These are phyloP conservation scores for Melipona quadrifasciata DNA, from an alignment of 1,140 invertebrate species.

Conservation along the genomic window DNA sequence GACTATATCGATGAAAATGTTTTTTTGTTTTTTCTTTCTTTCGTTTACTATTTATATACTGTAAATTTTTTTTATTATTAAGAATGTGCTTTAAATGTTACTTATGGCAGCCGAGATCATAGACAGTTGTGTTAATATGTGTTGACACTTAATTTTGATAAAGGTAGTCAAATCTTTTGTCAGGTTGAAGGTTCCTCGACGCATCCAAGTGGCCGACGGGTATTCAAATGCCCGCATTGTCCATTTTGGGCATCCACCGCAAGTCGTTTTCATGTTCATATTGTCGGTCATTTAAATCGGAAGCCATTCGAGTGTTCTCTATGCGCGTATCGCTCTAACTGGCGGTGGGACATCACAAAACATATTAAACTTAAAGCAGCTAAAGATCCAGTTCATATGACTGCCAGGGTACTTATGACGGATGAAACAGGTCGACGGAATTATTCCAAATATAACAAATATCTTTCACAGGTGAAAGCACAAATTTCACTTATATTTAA, in stretches of 20 bases:
- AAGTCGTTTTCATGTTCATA: slow-evolving; percentile 96
- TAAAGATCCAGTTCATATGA: slow-evolving; percentile 89
- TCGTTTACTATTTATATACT: slow-evolving; percentile 8
- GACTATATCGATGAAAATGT: background rate
- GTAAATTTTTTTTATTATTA: slow-evolving; percentile 57
- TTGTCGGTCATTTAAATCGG: slow-evolving; percentile 94
- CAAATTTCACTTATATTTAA: slow-evolving; percentile 59
- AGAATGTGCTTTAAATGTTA: slow-evolving; percentile 67
- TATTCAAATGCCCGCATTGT: slow-evolving; percentile 95
- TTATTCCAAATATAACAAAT: slow-evolving; percentile 96
- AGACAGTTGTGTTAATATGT: slow-evolving; percentile 42
- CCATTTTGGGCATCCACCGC: slow-evolving; percentile 94
- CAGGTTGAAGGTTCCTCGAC: slow-evolving; percentile 74
- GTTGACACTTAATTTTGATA: slow-evolving; percentile 54
- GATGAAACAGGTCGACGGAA: slow-evolving; percentile 95
- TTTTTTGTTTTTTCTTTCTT: background rate
- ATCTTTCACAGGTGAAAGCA: slow-evolving; percentile 87
- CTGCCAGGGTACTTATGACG: slow-evolving; percentile 92
- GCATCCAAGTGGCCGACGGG: slow-evolving; percentile 81
- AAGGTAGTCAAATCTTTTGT: slow-evolving; percentile 66
- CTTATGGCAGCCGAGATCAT: slow-evolving; percentile 56
- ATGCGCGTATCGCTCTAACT: slow-evolving; percentile 96
- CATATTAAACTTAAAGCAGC: slow-evolving; percentile 95
- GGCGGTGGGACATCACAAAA: slow-evolving; percentile 98
- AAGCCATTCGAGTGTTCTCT: slow-evolving; percentile 97